These are phyloP conservation scores for Cavia porcellus DNA, from an alignment of 2,113 vertebrate genomes.

Conservation along the genomic window DNA sequence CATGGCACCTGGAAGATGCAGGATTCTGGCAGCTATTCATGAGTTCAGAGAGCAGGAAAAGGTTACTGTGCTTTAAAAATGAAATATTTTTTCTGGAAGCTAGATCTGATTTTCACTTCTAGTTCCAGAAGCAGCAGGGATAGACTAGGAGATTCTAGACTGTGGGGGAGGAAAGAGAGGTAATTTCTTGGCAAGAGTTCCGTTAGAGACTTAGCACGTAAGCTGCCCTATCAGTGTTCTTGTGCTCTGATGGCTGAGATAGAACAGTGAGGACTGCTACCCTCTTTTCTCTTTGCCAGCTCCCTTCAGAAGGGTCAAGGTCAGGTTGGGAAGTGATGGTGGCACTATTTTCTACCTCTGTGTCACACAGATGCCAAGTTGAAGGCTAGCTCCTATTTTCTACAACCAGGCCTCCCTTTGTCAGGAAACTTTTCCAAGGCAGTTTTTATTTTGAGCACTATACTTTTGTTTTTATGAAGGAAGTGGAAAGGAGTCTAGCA, in stretches of 20 bases:
- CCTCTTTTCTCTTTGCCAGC: background rate
- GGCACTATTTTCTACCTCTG: slow-evolving; percentile 29
- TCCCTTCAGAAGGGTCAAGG: background rate
- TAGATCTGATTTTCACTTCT: slow-evolving; percentile 1
- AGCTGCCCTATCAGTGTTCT: background rate
- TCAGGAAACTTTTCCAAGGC: slow-evolving; percentile 39
- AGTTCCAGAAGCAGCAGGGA: slow-evolving; percentile 41
- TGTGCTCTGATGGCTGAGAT: background rate
- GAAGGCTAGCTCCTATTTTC: slow-evolving; percentile 51
- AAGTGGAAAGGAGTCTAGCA: slow-evolving; percentile 55
- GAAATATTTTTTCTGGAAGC: background rate
- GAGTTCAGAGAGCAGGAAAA: background rate
- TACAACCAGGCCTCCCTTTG: background rate
- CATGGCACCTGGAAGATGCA: background rate
- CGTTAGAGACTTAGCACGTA: background rate
- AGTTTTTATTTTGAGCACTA: slow-evolving; percentile 60
- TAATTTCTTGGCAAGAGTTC: slow-evolving; percentile 39
- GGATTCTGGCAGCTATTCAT: background rate
- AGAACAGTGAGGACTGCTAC: background rate
- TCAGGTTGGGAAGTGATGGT: background rate
- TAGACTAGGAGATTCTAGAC: background rate
- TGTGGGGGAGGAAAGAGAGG: background rate
- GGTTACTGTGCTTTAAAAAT: background rate
- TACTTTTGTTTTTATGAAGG: slow-evolving; percentile 65
- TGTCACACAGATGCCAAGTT: slow-evolving; percentile 29